A percentile compares a stretch with the other conserved stretches of the same genome.
These are phyloP conservation scores for Amniataba percoides DNA, from an alignment of 2,797 vertebrate genomes.

Conservation along the genomic window DNA sequence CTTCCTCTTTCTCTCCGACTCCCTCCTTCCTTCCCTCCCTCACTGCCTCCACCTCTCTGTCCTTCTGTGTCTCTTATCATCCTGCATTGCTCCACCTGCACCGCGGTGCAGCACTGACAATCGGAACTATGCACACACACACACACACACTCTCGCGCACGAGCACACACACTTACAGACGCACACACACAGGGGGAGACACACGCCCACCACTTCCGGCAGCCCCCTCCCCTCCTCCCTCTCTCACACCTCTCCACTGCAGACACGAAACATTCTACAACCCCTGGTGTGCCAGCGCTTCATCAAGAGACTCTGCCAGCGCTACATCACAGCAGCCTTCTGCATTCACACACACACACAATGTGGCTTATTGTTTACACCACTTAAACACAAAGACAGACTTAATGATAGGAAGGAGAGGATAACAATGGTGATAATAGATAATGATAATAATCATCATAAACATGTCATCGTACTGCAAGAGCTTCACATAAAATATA, in stretches of 20 bases:
- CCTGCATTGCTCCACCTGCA: constrained; percentile 84
- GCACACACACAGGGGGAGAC: constrained; percentile 66
- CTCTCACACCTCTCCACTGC: constrained; percentile 76
- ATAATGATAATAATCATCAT: constrained; percentile 7
- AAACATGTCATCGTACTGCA: background rate
- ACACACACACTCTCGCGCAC: constrained; percentile 34
- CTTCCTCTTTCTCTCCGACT: too few species aligned
- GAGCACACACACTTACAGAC: constrained; percentile 34
- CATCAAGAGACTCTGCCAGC: constrained; percentile 54
- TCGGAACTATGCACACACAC: constrained; percentile 72
- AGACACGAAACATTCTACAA: constrained; percentile 81
- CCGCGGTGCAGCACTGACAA: constrained; percentile 79
- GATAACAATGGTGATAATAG: background rate
- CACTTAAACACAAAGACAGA: background rate
- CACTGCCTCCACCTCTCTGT: constrained; percentile 62
- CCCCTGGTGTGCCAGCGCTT: constrained; percentile 72
- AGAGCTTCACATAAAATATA: background rate
- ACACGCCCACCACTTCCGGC: constrained; percentile 82
- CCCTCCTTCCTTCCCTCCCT: too few species aligned
- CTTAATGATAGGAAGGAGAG: background rate
- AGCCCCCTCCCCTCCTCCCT: constrained; percentile 49
- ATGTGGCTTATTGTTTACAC: constrained; percentile 4
- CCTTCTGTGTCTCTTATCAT: constrained; percentile 77
- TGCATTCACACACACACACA: constrained; percentile 36
- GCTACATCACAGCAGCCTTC: constrained; percentile 46